A percentile compares a stretch with the other conserved stretches of the same genome.
Evolutionary conservation across 2,888 invertebrate genomes (phyloP).

Genomic region (Euplagia quadripunctaria): DNA sequence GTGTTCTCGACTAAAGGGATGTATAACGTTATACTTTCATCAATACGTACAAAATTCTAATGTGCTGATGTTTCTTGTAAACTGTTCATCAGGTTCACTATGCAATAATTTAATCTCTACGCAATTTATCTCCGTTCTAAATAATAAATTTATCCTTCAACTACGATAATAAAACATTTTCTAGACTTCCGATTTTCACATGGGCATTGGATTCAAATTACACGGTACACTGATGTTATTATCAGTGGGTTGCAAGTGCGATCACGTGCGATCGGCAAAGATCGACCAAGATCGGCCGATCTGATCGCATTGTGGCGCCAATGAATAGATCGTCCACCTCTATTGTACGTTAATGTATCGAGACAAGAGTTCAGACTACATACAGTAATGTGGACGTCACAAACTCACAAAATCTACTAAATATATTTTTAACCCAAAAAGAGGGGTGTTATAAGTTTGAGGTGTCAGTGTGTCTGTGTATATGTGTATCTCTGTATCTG

Average conservation of each 20-base stretch:
- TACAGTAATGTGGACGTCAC: conserved; percentile 44
- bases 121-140: not conserved
- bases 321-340: conserved; percentile 87
- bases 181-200: conserved; percentile 35
- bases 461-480: too few relatives aligned
- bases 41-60: too few relatives aligned
- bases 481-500: too few relatives aligned
- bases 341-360: conserved; percentile 86
- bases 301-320: conserved; percentile 77
- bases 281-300: conserved; percentile 62
- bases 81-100: too few relatives aligned
- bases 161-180: conserved; percentile 14
- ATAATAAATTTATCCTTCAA: not conserved
- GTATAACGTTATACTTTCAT: too few relatives aligned
- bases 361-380: conserved; percentile 64
- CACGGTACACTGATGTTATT: conserved; percentile 57
- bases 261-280: conserved; percentile 69
- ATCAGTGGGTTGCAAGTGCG: conserved; percentile 75
- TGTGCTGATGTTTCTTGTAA: too few relatives aligned
- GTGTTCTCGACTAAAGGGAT: too few relatives aligned
- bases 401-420: not conserved
- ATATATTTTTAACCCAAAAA: too few relatives aligned
- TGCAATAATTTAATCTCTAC: too few relatives aligned
- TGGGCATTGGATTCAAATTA: conserved; percentile 55
- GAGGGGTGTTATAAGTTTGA: too few relatives aligned